Percentiles rank a stretch among this genome's conserved stretches.
Conservation (phyloP, 1,140 invertebrate genomes). For the Drosophila murphyi region DNA sequence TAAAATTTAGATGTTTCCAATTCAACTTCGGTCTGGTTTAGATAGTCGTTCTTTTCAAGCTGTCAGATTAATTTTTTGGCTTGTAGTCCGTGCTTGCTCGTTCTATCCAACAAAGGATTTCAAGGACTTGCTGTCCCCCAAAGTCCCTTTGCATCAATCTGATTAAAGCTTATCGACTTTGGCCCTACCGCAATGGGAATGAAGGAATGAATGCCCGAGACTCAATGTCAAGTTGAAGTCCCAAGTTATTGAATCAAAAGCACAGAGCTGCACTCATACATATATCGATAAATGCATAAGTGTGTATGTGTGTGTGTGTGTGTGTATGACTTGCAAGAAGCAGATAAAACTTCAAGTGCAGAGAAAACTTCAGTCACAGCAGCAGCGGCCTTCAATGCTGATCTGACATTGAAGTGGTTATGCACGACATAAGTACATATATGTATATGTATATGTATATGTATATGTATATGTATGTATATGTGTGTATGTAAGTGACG, state of each 20-base stretch:
- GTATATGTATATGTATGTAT: background rate
- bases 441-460: constrained; percentile 3
- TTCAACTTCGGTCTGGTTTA: no score
- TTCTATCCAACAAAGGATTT: no score
- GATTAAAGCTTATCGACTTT: background rate
- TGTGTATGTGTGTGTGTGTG: constrained; percentile 10
- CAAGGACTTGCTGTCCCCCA: no score
- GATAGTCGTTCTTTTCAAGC: no score
- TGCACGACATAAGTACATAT: constrained; percentile 24
- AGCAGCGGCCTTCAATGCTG: constrained; percentile 61
- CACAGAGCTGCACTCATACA: constrained; percentile 50
- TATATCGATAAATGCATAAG: constrained; percentile 28
- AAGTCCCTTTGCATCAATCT: background rate
- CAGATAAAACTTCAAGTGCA: constrained; percentile 62
- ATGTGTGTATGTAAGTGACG: constrained; percentile 2
- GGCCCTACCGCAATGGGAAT: constrained; percentile 64
- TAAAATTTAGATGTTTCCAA: no score
- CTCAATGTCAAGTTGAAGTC: constrained; percentile 65
- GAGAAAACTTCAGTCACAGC: constrained; percentile 49
- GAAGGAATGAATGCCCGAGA: constrained; percentile 17
- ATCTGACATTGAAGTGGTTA: constrained; percentile 73
- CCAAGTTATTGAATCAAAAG: constrained; percentile 69
- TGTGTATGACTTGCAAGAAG: constrained; percentile 13
- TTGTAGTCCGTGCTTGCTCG: no score
- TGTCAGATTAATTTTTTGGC: background rate